These are phyloP conservation scores for Australoheros facetus DNA, from an alignment of 2,797 vertebrate species.

Conservation along the genomic window DNA sequence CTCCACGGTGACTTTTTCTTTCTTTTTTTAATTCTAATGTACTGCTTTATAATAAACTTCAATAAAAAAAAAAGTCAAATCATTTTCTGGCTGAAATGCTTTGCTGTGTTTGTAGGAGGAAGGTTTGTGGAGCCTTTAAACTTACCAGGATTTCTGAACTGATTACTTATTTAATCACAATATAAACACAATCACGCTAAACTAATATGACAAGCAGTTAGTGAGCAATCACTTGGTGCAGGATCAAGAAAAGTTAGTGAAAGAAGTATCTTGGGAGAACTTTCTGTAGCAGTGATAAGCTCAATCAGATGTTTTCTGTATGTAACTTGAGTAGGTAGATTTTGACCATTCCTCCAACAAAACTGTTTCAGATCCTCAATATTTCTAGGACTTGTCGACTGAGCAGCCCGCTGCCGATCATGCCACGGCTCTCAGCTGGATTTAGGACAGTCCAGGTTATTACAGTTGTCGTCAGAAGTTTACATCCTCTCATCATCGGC, in stretches of 20 bases:
- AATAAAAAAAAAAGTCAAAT: conserved; percentile 12
- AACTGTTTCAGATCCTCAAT: background rate
- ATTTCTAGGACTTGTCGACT: background rate
- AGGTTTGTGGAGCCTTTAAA: background rate
- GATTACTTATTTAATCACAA: background rate
- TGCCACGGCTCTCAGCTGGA: background rate
- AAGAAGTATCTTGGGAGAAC: background rate
- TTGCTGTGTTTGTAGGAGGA: background rate
- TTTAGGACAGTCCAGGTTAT: background rate
- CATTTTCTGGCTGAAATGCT: conserved; percentile 6
- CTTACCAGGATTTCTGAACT: background rate
- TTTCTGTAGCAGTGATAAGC: background rate
- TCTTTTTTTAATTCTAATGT: conserved; percentile 33
- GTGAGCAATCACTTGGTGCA: background rate
- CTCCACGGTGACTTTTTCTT: conserved; percentile 32
- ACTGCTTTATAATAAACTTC: conserved; percentile 74
- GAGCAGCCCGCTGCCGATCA: background rate
- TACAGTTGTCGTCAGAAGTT: background rate
- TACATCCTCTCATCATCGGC: background rate
- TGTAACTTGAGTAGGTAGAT: background rate
- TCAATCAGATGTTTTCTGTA: background rate
- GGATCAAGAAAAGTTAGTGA: background rate
- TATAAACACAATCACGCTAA: background rate
- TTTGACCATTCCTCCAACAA: background rate
- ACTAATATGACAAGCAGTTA: background rate